Evolutionary conservation across 2,113 vertebrate species (phyloP), one percentile per base, ranked within the genome.

Genomic region (Oophaga pumilio): DNA sequence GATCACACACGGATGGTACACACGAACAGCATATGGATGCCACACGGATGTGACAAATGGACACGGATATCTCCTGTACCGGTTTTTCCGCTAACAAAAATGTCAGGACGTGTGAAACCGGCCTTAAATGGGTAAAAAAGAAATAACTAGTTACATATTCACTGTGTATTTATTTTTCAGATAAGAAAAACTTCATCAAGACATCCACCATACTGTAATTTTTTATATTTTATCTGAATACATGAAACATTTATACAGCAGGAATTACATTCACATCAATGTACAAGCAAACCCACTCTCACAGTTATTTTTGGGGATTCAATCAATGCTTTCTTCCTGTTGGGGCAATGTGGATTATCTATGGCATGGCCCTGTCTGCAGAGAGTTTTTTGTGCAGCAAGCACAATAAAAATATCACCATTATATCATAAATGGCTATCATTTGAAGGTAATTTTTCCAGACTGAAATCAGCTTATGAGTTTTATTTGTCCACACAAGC

Each of bases 191-290:
- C 6, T 50, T 7, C 43, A 22, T 18, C 33, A 50, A 50, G 43
- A 50, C 69, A 43, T 49, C 57, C 12, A 22, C 22, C 12, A 76
- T 50, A 76, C 18, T 13, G 33, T 10, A 20, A 76, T 52, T 76
- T 77, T 77, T n/a, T 56, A 77, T 77, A 77, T 77, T 64, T 82
- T 82, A 62, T 22, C 79, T 53, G 64, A n/a, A 49, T 22, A 17
- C 28, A 66, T 49, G 77, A 80, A 57, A 82, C 12, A 49, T 64
- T 64, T 82, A 64, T 64, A 82, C 79, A 64, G 18, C 59, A 50
- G 18, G 49, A 77, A 43, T 64, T 49, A 64, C 18, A 82, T 28
- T 50, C 28, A 82, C 9, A 68, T 68, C 18, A 66, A 82, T 68
- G 43, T 66, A 82, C 80, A 82, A 52, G 28, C 62, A 66, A 43